Conservation (phyloP, 2,888 invertebrate species). For the Drosophila suboccidentalis region DNA sequence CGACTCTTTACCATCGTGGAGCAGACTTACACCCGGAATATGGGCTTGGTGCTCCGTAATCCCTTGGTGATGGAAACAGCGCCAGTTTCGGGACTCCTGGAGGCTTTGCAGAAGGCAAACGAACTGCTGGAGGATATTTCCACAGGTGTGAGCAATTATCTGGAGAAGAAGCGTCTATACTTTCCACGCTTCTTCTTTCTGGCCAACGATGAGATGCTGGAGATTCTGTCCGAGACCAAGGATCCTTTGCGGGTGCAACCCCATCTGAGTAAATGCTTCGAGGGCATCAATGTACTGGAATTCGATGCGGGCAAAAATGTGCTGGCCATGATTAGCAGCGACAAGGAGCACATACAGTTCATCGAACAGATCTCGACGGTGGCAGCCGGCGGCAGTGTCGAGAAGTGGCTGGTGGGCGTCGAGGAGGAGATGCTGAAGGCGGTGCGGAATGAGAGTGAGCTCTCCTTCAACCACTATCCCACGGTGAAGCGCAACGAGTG, state of each 20-base stretch:
- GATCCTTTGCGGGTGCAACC: conserved; percentile 88
- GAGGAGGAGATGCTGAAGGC: conserved; percentile 88
- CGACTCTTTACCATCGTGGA: conserved; percentile 87
- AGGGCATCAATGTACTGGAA: conserved; percentile 88
- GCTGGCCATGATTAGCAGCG: conserved; percentile 88
- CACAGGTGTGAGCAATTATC: conserved; percentile 88
- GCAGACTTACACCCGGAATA: conserved; percentile 85
- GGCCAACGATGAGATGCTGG: conserved; percentile 91
- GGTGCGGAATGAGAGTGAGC: conserved; percentile 85
- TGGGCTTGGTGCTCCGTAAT: conserved; percentile 82
- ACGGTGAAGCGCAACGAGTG: conserved; percentile 86
- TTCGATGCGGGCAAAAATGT: conserved; percentile 87
- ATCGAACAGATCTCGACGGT: conserved; percentile 86
- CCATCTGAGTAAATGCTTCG: conserved; percentile 90
- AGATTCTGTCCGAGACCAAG: conserved; percentile 90
- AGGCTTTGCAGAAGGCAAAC: conserved; percentile 88
- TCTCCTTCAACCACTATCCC: conserved; percentile 85
- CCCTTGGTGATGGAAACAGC: conserved; percentile 86
- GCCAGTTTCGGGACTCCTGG: conserved; percentile 89
- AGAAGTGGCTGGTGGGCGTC: conserved; percentile 89
- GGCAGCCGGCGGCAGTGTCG: conserved; percentile 88
- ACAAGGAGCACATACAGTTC: conserved; percentile 88
- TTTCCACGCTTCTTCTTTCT: conserved; percentile 92
- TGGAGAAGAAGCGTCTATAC: conserved; percentile 89
- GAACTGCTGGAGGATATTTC: conserved; percentile 88